Conservation (phyloP, 1,140 invertebrate species). For the Centruroides vittatus region DNA sequence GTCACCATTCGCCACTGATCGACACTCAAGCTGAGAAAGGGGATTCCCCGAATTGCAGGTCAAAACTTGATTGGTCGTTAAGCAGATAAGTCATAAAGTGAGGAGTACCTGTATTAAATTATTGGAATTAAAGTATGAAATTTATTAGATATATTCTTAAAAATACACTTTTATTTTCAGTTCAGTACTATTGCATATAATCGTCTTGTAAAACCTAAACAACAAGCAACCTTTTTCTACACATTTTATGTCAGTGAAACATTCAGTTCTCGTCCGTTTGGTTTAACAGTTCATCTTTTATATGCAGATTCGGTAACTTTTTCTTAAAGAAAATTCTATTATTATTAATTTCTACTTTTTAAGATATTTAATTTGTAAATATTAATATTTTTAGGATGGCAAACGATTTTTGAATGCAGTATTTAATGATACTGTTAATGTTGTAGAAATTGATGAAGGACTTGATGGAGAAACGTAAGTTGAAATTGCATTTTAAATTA, state of each 20-base stretch:
- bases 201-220: constrained; percentile 68
- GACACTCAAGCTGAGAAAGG: no score
- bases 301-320: constrained; percentile 57
- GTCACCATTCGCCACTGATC: no score
- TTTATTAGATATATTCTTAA: no score
- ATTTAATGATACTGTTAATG: constrained; percentile 96
- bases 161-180: constrained; percentile 24
- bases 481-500: no score
- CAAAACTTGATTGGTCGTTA: no score
- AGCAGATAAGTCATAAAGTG: no score
- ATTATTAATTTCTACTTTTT: no score
- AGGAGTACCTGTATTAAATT: no score
- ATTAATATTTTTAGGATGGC: constrained; percentile 32
- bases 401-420: constrained; percentile 69
- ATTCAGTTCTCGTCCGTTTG: constrained; percentile 90
- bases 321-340: no score
- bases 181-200: constrained; percentile 83
- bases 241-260: constrained; percentile 88
- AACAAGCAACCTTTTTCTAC: constrained; percentile 90
- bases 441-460: constrained; percentile 91
- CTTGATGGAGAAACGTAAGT: constrained; percentile 79
- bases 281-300: constrained; percentile 80
- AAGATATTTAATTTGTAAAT: no score
- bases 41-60: no score
- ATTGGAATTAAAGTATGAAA: no score